Percentiles rank a stretch among this genome's conserved stretches.
Evolutionary conservation across 2,797 vertebrate genomes (phyloP).

Genomic region (Huso huso): DNA sequence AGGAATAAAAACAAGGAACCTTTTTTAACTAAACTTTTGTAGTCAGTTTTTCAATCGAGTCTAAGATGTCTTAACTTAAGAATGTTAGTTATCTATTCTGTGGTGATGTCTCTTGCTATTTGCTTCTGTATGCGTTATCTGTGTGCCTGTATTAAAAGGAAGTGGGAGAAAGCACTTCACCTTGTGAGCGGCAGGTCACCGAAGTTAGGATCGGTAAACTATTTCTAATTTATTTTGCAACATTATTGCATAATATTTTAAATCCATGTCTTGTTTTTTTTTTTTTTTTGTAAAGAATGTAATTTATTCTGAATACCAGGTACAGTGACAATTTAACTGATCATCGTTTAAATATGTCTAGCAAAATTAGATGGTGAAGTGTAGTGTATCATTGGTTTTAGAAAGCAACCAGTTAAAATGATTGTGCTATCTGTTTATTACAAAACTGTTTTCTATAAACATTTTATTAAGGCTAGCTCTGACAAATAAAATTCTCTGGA

Average conservation of each 20-base stretch:
- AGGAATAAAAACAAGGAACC: constrained; percentile 74
- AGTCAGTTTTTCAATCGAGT: constrained; percentile 67
- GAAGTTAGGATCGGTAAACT: constrained; percentile 38
- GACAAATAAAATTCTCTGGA: constrained; percentile 28
- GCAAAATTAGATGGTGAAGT: constrained; percentile 57
- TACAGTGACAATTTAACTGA: too few species aligned
- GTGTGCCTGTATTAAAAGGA: constrained; percentile 32
- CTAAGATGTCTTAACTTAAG: constrained; percentile 26
- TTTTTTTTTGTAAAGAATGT: too few species aligned
- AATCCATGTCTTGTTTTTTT: too few species aligned
- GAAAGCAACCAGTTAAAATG: constrained; percentile 39
- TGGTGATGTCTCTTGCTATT: constrained; percentile 13
- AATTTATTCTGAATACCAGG: too few species aligned
- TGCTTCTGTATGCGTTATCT: constrained; percentile 9
- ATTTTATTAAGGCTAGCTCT: constrained; percentile 38
- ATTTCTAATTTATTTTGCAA: constrained; percentile 34
- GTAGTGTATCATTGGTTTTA: constrained; percentile 64
- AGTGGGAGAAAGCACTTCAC: constrained; percentile 35
- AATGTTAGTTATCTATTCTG: constrained; percentile 38
- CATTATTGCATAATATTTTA: too few species aligned
- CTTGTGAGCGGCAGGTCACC: constrained; percentile 30
- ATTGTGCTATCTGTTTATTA: constrained; percentile 16
- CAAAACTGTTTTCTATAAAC: constrained; percentile 21
- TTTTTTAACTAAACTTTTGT: constrained; percentile 74
- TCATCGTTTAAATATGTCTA: constrained; percentile 58